phyloP scores from a whole-genome alignment of 1,140 invertebrate genomes.

The Polypedilum pembai region DNA sequence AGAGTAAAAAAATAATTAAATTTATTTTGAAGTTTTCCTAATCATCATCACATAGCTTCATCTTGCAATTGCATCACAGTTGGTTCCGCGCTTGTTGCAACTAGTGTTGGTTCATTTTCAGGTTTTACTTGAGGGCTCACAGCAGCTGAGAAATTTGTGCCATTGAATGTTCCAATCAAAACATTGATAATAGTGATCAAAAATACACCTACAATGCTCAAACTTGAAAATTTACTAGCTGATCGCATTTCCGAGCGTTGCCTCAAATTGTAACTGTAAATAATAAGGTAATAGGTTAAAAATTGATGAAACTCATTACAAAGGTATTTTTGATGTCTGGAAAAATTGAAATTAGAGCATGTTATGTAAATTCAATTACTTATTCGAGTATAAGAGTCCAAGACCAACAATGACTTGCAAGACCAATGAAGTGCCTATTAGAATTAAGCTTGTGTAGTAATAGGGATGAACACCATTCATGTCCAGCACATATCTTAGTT shows the following conservation, averaged over 20 bases:
- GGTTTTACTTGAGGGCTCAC: not conserved
- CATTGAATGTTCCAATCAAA: conserved; percentile 76
- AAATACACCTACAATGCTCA: conserved; percentile 74
- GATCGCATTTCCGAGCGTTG: conserved; percentile 59
- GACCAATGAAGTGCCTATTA: conserved; percentile 70
- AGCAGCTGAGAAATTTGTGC: conserved; percentile 44
- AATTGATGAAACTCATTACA: not conserved
- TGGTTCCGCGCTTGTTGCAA: not conserved
- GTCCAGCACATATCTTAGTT: conserved; percentile 76
- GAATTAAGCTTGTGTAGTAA: conserved; percentile 63
- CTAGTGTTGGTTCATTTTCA: not conserved
- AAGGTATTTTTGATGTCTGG: not conserved
- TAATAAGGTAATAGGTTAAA: not conserved
- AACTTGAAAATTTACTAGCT: conserved; percentile 72
- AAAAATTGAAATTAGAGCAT: not conserved
- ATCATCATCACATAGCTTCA: not conserved
- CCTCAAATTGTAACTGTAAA: conserved; percentile 69
- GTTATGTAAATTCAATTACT: not conserved
- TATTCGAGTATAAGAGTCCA: not conserved
- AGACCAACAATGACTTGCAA: conserved; percentile 44
- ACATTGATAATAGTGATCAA: conserved; percentile 76
- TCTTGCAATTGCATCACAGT: not conserved
- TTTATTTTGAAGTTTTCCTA: conserved; percentile 4
- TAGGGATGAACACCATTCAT: conserved; percentile 60
- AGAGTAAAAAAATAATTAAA: conserved; percentile 9